These are phyloP conservation scores for Nezara viridula DNA, from an alignment of 2,888 invertebrate species.

Conservation along the genomic window DNA sequence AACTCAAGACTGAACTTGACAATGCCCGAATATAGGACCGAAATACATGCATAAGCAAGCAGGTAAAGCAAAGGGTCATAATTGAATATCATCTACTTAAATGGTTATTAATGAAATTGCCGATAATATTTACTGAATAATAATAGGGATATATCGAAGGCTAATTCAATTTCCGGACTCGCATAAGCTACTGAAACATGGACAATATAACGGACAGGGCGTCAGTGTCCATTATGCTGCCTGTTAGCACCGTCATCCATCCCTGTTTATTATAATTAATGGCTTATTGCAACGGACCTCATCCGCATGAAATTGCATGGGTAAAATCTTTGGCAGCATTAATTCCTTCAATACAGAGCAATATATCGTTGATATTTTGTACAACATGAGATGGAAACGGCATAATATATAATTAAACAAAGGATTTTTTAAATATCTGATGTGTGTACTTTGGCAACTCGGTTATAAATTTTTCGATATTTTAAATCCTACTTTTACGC, in stretches of 20 bases:
- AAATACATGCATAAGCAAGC: background rate
- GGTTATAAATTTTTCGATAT: too few relatives aligned
- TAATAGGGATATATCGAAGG: background rate
- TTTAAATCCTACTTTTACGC: too few relatives aligned
- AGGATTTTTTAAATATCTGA: too few relatives aligned
- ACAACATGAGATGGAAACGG: background rate
- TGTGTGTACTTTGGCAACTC: too few relatives aligned
- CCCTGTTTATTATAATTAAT: conserved; percentile 32
- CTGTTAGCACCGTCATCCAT: conserved; percentile 1
- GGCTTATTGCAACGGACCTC: background rate
- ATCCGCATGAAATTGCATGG: background rate
- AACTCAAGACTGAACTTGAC: background rate
- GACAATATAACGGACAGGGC: conserved; percentile 29
- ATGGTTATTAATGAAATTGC: conserved; percentile 33
- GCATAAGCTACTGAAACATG: background rate
- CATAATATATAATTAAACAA: background rate
- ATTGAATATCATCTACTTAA: conserved; percentile 7
- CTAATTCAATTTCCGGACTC: background rate
- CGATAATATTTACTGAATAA: conserved; percentile 21
- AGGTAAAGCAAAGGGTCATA: background rate
- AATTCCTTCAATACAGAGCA: background rate
- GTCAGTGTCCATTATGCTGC: background rate
- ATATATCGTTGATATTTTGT: background rate
- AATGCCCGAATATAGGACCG: background rate
- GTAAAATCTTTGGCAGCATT: background rate